phyloP scores from a whole-genome alignment of 2,113 vertebrate genomes.

The Mesembrinibis cayennensis region DNA sequence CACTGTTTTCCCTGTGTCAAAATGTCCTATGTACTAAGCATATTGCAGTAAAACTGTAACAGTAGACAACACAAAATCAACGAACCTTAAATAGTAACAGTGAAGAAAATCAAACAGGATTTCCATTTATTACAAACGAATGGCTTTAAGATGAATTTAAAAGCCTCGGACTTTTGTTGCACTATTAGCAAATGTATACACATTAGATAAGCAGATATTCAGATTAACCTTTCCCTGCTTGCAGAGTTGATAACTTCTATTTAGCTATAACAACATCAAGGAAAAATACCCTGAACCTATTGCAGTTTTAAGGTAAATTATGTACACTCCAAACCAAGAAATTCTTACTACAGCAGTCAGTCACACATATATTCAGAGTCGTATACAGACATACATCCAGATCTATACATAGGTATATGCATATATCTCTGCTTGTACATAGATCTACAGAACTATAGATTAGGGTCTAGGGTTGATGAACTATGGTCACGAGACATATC shows the following conservation, averaged over 20 bases:
- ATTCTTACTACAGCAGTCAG: not conserved
- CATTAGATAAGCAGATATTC: not conserved
- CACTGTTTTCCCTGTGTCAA: not conserved
- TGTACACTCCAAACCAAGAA: not conserved
- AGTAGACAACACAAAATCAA: not conserved
- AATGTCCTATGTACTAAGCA: not conserved
- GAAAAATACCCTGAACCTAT: not conserved
- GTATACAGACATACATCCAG: not conserved
- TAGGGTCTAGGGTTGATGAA: not conserved
- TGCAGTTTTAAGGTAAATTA: not conserved
- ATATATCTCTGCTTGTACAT: not conserved
- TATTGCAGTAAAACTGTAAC: not conserved
- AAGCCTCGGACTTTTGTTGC: not conserved
- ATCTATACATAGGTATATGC: not conserved
- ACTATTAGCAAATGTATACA: not conserved
- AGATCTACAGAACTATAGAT: not conserved
- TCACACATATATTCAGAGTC: not conserved
- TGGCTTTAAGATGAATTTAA: not conserved
- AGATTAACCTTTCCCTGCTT: not conserved
- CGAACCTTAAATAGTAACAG: accelerated
- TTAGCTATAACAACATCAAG: not conserved
- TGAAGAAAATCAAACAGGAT: not conserved
- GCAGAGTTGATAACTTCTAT: not conserved
- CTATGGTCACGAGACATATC: not conserved
- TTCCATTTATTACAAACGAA: not conserved